Conservation (phyloP, 92 coral and sea anemone species). For the Muricea muricata region DNA sequence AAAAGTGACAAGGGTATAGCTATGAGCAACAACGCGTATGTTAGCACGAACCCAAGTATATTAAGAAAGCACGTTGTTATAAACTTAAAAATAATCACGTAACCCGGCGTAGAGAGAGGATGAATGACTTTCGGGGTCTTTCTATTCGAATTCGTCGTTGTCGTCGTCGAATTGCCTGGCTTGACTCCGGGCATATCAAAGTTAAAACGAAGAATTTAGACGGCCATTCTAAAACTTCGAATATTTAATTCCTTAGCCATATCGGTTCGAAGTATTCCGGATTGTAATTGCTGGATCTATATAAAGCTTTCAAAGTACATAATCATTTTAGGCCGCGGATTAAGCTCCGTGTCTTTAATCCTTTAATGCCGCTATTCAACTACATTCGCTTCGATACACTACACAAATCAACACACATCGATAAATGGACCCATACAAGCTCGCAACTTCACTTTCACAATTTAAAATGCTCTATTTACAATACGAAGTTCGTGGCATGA, state of each 20-base stretch:
- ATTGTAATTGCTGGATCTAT: no score
- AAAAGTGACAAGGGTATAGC: slow-evolving; percentile 16
- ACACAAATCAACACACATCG: neutral
- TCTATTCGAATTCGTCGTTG: neutral
- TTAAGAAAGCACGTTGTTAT: neutral
- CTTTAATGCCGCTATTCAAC: no score
- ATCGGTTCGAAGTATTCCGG: neutral
- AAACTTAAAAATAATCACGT: neutral
- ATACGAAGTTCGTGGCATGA: neutral
- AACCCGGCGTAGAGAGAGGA: slow-evolving; percentile 24
- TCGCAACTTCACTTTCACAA: neutral
- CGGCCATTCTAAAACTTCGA: neutral
- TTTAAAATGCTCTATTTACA: neutral
- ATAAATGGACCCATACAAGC: neutral
- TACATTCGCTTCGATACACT: neutral
- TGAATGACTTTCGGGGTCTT: slow-evolving; percentile 2
- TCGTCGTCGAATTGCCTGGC: neutral
- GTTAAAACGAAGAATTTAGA: neutral
- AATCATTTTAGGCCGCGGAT: neutral
- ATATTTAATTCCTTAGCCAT: neutral
- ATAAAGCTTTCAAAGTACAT: no score
- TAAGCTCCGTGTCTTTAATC: neutral
- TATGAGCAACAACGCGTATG: slow-evolving; percentile 4
- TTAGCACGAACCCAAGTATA: neutral
- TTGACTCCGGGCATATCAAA: neutral